phyloP scores from a whole-genome alignment of 23 tunicate species.

The Styela clava region DNA sequence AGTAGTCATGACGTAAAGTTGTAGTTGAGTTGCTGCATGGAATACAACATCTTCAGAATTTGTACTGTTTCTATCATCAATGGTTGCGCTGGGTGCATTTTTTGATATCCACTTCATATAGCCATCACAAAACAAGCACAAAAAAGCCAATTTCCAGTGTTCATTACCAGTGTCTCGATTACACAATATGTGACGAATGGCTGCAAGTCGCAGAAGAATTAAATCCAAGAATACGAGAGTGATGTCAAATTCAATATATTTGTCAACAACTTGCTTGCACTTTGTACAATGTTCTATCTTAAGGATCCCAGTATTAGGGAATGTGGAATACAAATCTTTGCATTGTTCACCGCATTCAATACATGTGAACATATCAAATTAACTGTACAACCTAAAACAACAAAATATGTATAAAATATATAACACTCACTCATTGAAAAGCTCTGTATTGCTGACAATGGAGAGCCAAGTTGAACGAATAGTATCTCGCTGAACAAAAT shows the following conservation, averaged over 20 bases:
- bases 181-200: conserved; percentile 69
- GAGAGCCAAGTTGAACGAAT: conserved; percentile 30
- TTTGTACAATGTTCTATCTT: conserved; percentile 81
- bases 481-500: conserved; percentile 19
- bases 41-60: conserved; percentile 50
- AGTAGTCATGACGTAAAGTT: conserved; percentile 60
- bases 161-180: conserved; percentile 52
- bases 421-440: conserved; percentile 1
- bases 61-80: conserved; percentile 2
- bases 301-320: conserved; percentile 58
- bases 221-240: conserved; percentile 60
- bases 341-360: conserved; percentile 59
- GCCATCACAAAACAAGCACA: conserved; percentile 86
- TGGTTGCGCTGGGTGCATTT: conserved; percentile 3
- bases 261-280: conserved; percentile 73
- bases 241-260: conserved; percentile 80
- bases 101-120: conserved; percentile 76
- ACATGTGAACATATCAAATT: conserved; percentile 29
- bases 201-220: conserved; percentile 58
- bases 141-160: conserved; percentile 66
- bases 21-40: conserved; percentile 74
- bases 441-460: background rate
- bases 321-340: conserved; percentile 45
- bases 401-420: background rate
- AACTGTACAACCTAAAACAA: background rate